Conservation (phyloP, 1,140 invertebrate genomes). For the Scaptomyza montana region DNA sequence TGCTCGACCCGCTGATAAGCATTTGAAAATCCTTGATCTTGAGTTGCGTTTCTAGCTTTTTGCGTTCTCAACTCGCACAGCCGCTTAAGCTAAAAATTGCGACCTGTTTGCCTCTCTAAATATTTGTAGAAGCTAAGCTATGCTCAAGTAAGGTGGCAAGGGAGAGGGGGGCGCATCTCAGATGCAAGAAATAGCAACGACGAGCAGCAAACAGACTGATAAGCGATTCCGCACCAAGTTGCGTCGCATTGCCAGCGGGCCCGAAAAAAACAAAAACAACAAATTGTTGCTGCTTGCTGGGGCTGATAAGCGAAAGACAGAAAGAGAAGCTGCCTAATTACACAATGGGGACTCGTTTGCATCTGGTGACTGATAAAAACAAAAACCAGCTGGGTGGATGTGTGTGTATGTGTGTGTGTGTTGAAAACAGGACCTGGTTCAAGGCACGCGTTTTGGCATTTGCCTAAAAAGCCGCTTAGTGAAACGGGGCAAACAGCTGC, state of each 20-base stretch:
- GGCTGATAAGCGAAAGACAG: slow-evolving; percentile 52
- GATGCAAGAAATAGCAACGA: slow-evolving; percentile 49
- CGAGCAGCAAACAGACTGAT: slow-evolving; percentile 3
- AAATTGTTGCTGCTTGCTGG: background rate
- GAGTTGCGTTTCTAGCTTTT: slow-evolving; percentile 55
- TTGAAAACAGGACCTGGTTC: background rate
- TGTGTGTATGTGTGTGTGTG: background rate
- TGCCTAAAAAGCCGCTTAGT: slow-evolving; percentile 39
- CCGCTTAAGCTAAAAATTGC: slow-evolving; percentile 33
- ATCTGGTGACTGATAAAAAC: slow-evolving; percentile 49
- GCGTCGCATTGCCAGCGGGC: slow-evolving; percentile 38
- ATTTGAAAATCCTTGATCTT: slow-evolving; percentile 73
- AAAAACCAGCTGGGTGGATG: background rate
- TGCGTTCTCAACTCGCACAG: slow-evolving; percentile 57
- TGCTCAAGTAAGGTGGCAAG: too few relatives aligned
- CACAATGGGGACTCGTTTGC: slow-evolving; percentile 65
- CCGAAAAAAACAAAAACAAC: slow-evolving; percentile 3
- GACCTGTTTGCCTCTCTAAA: slow-evolving; percentile 24
- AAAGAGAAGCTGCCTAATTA: slow-evolving; percentile 49
- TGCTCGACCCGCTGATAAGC: slow-evolving; percentile 69
- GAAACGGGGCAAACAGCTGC: slow-evolving; percentile 27
- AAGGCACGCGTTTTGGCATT: slow-evolving; percentile 28
- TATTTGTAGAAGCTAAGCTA: background rate
- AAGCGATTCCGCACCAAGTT: slow-evolving; percentile 18
- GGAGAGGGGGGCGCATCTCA: slow-evolving; percentile 16